phyloP scores from a whole-genome alignment of 2,888 invertebrate genomes.

The Ptilodon capucinus region DNA sequence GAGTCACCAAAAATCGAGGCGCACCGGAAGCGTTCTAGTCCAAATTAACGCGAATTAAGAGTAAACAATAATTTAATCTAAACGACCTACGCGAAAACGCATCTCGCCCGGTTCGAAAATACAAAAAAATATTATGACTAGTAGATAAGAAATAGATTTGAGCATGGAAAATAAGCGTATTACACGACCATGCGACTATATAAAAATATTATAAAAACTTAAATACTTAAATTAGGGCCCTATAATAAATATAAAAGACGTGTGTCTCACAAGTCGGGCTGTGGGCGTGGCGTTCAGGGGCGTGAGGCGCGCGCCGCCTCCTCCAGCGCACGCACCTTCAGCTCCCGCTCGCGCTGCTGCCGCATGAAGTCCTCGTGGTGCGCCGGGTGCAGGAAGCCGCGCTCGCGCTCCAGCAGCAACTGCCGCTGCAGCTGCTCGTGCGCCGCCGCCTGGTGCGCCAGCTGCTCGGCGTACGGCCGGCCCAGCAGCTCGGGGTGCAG shows the following conservation, averaged over 20 bases:
- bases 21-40: slow-evolving; percentile 19
- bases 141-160: slow-evolving; percentile 78
- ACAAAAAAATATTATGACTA: slow-evolving; percentile 77
- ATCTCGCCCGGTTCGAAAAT: slow-evolving; percentile 56
- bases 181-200: slow-evolving; percentile 78
- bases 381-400: slow-evolving; percentile 84
- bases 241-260: slow-evolving; percentile 72
- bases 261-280: slow-evolving; percentile 28
- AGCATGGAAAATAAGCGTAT: slow-evolving; percentile 79
- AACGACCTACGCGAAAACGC: slow-evolving; percentile 57
- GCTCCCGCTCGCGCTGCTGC: slow-evolving; percentile 92
- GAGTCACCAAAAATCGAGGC: no score
- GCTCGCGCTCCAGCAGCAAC: slow-evolving; percentile 91
- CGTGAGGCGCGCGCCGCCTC: slow-evolving; percentile 89
- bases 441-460: slow-evolving; percentile 90
- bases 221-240: slow-evolving; percentile 44
- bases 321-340: slow-evolving; percentile 92
- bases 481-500: slow-evolving; percentile 90
- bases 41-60: slow-evolving; percentile 25
- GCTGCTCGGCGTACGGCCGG: slow-evolving; percentile 91
- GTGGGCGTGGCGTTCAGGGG: slow-evolving; percentile 50
- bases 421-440: slow-evolving; percentile 94
- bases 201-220: slow-evolving; percentile 73
- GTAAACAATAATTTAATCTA: slow-evolving; percentile 65
- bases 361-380: slow-evolving; percentile 83